phyloP scores from a whole-genome alignment of 2,888 invertebrate genomes.

The Drosophila macrospina region DNA sequence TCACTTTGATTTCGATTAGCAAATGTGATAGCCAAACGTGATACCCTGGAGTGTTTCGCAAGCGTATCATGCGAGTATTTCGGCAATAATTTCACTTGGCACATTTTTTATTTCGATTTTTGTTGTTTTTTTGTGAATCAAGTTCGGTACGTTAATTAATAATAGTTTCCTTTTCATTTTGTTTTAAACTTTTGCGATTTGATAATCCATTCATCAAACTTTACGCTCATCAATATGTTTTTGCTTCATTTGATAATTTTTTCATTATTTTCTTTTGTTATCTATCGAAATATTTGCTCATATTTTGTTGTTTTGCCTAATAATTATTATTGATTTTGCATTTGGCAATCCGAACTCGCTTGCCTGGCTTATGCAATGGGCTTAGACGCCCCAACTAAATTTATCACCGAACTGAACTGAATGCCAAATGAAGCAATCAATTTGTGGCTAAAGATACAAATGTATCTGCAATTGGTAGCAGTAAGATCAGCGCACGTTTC shows the following conservation, averaged over 20 bases:
- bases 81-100: constrained; percentile 35
- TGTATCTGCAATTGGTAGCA: constrained; percentile 9
- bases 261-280: constrained; percentile 15
- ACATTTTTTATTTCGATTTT: constrained; percentile 5
- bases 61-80: constrained; percentile 26
- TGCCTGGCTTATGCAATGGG: constrained; percentile 54
- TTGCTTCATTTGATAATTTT: constrained; percentile 21
- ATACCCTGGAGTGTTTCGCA: constrained; percentile 31
- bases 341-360: constrained; percentile 46
- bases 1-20: constrained; percentile 33
- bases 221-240: constrained; percentile 5
- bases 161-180: constrained; percentile 33
- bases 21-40: constrained; percentile 24
- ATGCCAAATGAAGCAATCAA: constrained; percentile 60
- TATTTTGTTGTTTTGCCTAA: constrained; percentile 21
- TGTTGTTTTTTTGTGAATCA: constrained; percentile 26
- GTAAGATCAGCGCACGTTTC: constrained; percentile 24
- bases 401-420: constrained; percentile 46
- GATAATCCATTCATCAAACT: constrained; percentile 50
- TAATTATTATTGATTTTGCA: constrained; percentile 45
- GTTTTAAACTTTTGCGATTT: constrained; percentile 14
- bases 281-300: constrained; percentile 29
- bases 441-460: constrained; percentile 20
- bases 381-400: constrained; percentile 21
- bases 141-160: constrained; percentile 45